phyloP scores from a whole-genome alignment of 2,888 invertebrate genomes.

The Plemyria rubiginata region DNA sequence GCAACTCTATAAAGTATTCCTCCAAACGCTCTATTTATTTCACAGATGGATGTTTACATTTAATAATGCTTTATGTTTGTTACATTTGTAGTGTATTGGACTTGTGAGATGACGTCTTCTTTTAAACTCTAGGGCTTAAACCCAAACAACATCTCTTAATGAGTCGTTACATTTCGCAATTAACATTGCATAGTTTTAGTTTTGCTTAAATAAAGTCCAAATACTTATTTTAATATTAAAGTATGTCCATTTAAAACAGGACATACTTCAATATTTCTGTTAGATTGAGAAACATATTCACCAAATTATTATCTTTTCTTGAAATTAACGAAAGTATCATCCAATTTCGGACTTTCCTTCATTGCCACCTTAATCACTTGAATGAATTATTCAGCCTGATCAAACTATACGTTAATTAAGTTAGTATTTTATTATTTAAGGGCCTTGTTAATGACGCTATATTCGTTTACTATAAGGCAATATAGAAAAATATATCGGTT shows the following conservation, averaged over 20 bases:
- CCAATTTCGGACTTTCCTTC: conserved; percentile 40
- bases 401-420: conserved; percentile 58
- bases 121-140: neutral
- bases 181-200: too few relatives aligned
- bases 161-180: too few relatives aligned
- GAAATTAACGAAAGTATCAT: conserved; percentile 34
- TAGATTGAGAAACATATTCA: neutral
- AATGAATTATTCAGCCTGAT: conserved; percentile 56
- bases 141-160: neutral
- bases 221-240: too few relatives aligned
- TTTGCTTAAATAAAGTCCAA: too few relatives aligned
- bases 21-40: conserved; percentile 25
- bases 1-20: conserved; percentile 55
- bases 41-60: conserved; percentile 32
- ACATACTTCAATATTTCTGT: neutral
- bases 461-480: conserved; percentile 6
- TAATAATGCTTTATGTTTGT: neutral
- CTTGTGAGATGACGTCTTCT: neutral
- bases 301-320: neutral
- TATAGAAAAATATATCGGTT: too few relatives aligned
- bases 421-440: conserved; percentile 54
- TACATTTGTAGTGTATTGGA: neutral
- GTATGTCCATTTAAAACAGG: too few relatives aligned
- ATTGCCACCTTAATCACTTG: conserved; percentile 50
- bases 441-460: conserved; percentile 43